Evolutionary conservation across 2,888 invertebrate species (phyloP).

Genomic region (Muschampia plurimacula): DNA sequence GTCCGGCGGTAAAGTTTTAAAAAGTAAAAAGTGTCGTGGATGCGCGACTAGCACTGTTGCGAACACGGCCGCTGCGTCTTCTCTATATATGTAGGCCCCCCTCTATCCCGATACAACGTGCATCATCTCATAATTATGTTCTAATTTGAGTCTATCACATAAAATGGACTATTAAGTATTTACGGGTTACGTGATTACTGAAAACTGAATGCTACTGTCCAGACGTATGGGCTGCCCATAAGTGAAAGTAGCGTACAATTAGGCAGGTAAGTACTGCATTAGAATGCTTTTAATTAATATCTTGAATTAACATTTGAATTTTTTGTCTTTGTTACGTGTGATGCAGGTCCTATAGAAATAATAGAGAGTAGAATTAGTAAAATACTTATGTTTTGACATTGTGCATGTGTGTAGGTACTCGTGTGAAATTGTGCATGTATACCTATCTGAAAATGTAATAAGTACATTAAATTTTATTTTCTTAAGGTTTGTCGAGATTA

Average conservation of each 20-base stretch:
- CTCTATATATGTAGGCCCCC: conserved; percentile 69
- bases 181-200: conserved; percentile 21
- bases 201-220: conserved; percentile 10
- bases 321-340: too few species aligned
- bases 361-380: too few species aligned
- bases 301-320: too few species aligned
- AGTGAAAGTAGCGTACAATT: conserved; percentile 11
- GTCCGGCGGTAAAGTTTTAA: conserved; percentile 10
- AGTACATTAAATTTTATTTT: too few species aligned
- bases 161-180: conserved; percentile 22
- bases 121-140: conserved; percentile 34
- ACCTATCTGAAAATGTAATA: too few species aligned
- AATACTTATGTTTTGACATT: too few species aligned
- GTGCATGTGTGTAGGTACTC: too few species aligned
- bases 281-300: neutral
- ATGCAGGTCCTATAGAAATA: too few species aligned
- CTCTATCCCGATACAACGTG: conserved; percentile 48
- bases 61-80: conserved; percentile 56
- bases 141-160: conserved; percentile 33
- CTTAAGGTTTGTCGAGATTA: too few species aligned
- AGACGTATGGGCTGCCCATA: neutral
- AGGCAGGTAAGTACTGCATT: neutral
- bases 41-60: conserved; percentile 54
- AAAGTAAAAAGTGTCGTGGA: conserved; percentile 43
- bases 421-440: too few species aligned